Evolutionary conservation across 2,113 vertebrate species (phyloP).

Genomic region (Paradoxurus hermaphroditus): DNA sequence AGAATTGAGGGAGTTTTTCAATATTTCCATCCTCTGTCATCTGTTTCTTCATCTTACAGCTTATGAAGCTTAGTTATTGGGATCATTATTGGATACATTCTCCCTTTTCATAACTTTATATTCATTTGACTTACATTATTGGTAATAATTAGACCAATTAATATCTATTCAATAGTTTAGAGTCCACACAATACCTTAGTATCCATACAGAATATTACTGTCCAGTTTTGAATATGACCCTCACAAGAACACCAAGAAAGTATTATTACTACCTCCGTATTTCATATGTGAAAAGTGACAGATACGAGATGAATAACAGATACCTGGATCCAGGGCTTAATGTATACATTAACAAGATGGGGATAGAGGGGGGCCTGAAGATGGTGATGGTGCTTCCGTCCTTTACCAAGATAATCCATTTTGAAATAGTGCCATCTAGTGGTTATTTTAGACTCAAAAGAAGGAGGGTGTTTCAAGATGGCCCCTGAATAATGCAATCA

Average conservation of each 20-base stretch:
- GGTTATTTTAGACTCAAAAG: slow-evolving; percentile 22
- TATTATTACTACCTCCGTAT: neutral
- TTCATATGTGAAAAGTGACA: neutral
- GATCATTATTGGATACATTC: neutral
- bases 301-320: neutral
- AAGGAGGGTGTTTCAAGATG: slow-evolving; percentile 57
- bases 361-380: neutral
- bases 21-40: neutral
- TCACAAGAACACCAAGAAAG: neutral
- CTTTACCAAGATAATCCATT: slow-evolving; percentile 23
- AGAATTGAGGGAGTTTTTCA: neutral
- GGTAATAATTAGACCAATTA: slow-evolving; percentile 21
- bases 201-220: neutral
- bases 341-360: neutral
- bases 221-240: neutral
- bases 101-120: slow-evolving; percentile 1
- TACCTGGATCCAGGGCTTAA: neutral
- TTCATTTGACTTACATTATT: neutral
- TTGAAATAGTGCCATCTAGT: slow-evolving; percentile 75
- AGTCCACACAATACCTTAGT: neutral
- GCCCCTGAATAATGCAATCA: slow-evolving; percentile 22
- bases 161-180: neutral
- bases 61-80: neutral
- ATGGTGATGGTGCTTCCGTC: neutral
- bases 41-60: neutral